Conservation (phyloP, 1,140 invertebrate genomes). For the Patella vulgata region DNA sequence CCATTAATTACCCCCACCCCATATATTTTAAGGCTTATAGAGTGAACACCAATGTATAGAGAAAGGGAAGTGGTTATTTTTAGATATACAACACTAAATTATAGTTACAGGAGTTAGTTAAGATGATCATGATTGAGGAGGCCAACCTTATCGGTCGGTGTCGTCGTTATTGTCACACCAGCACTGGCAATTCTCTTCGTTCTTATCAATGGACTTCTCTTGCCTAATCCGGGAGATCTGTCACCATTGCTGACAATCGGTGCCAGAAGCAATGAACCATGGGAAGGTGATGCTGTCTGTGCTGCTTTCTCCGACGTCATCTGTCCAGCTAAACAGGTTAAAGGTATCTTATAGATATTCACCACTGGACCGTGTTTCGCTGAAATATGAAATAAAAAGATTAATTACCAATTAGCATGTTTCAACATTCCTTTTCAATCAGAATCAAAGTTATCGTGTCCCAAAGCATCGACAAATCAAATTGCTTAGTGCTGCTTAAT, state of each 20-base stretch:
- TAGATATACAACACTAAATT: too few species aligned
- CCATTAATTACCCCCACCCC: too few species aligned
- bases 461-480: too few species aligned
- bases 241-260: constrained; percentile 43
- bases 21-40: too few species aligned
- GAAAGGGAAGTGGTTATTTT: too few species aligned
- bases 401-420: neutral
- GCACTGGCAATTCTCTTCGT: constrained; percentile 36
- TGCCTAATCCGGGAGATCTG: constrained; percentile 31
- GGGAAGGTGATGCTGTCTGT: constrained; percentile 17
- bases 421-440: too few species aligned
- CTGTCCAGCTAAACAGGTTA: constrained; percentile 58
- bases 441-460: too few species aligned
- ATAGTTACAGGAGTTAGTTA: too few species aligned
- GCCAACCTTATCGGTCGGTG: neutral
- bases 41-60: too few species aligned
- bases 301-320: constrained; percentile 38
- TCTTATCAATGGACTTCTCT: constrained; percentile 50
- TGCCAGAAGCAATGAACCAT: constrained; percentile 46
- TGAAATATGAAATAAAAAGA: constrained; percentile 27
- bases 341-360: constrained; percentile 57
- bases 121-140: too few species aligned
- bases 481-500: too few species aligned
- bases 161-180: neutral
- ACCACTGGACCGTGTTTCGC: constrained; percentile 23